phyloP scores from a whole-genome alignment of 2,888 invertebrate species.

The Hermaeophaga mercurialis region DNA sequence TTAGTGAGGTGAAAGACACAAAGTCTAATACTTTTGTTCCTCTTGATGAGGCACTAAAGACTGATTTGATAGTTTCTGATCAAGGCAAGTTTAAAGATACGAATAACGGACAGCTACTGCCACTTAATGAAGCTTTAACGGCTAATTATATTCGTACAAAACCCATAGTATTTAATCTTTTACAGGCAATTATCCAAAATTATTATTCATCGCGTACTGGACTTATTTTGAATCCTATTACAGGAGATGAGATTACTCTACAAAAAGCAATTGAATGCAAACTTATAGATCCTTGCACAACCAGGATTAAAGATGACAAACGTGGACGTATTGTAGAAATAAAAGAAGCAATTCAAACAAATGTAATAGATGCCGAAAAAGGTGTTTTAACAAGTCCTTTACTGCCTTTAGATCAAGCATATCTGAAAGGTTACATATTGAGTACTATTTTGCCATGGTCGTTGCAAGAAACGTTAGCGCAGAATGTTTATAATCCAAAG shows the following conservation, averaged over 20 bases:
- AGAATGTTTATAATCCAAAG: conserved; percentile 77
- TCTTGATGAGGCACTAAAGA: conserved; percentile 74
- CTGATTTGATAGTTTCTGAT: conserved; percentile 69
- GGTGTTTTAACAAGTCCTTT: conserved; percentile 73
- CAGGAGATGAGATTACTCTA: conserved; percentile 74
- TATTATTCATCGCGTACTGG: conserved; percentile 78
- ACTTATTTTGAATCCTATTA: conserved; percentile 76
- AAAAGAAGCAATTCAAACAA: conserved; percentile 70
- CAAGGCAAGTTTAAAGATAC: conserved; percentile 76
- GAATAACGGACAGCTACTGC: conserved; percentile 70
- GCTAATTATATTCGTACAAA: conserved; percentile 73
- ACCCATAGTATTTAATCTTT: conserved; percentile 70
- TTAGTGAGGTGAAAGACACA: conserved; percentile 81
- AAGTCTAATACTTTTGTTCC: conserved; percentile 73
- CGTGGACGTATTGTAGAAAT: conserved; percentile 70
- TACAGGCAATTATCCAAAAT: conserved; percentile 76
- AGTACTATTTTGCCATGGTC: conserved; percentile 82
- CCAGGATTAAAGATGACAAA: conserved; percentile 75
- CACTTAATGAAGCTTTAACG: conserved; percentile 73
- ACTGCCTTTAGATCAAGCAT: conserved; percentile 77
- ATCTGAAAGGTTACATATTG: conserved; percentile 79
- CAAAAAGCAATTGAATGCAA: conserved; percentile 75
- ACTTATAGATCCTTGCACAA: conserved; percentile 73
- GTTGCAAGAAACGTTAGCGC: conserved; percentile 80
- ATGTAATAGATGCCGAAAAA: conserved; percentile 71